Conservation (phyloP, 2,797 vertebrate genomes). For the Potorous gilbertii region DNA sequence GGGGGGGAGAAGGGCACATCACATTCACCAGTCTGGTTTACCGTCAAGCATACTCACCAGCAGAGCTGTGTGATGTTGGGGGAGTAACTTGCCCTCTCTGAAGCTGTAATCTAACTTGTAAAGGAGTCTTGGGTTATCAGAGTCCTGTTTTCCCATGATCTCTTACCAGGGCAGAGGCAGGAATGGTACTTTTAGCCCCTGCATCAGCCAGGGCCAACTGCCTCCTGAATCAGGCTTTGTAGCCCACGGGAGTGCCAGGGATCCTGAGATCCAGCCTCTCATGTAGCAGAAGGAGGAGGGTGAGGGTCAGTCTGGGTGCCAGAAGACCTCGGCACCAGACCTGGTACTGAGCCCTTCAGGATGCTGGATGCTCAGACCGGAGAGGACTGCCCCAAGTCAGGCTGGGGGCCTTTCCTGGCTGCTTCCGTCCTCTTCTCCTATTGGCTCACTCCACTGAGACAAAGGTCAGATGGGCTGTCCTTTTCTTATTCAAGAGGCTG, state of each 20-base stretch:
- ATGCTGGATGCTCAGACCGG: too few species aligned
- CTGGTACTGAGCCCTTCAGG: too few species aligned
- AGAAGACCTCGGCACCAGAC: too few species aligned
- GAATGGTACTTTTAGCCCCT: too few species aligned
- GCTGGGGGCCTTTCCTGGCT: too few species aligned
- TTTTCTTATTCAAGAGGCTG: background rate
- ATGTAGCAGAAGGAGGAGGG: background rate
- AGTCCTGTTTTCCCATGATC: background rate
- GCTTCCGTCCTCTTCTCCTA: too few species aligned
- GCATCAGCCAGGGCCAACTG: too few species aligned
- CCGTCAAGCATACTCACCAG: background rate
- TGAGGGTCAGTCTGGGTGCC: too few species aligned
- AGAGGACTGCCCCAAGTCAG: too few species aligned
- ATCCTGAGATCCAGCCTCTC: background rate
- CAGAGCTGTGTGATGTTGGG: background rate
- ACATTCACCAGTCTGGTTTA: background rate
- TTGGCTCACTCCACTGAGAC: background rate
- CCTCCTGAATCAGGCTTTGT: too few species aligned
- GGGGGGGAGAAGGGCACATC: too few species aligned
- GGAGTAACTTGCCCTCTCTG: background rate
- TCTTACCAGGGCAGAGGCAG: background rate
- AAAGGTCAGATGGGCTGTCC: background rate
- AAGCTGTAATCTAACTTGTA: background rate
- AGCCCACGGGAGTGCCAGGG: background rate
- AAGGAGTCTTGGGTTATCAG: background rate